phyloP scores from a whole-genome alignment of 2,113 vertebrate genomes.

The Thermophis baileyi region DNA sequence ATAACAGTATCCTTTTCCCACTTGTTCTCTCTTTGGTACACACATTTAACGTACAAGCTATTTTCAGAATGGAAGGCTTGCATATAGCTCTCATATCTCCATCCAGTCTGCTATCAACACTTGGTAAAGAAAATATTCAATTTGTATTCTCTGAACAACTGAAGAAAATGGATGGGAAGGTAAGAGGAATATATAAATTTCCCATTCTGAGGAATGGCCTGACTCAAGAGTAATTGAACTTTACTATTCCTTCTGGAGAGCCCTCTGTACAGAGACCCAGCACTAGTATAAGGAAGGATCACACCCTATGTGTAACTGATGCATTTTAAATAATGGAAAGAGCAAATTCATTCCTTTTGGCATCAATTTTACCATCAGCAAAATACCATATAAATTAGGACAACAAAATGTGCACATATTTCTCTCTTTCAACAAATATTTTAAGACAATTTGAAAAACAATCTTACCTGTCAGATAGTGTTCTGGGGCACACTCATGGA shows the following conservation, averaged over 20 bases:
- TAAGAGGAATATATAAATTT: background rate
- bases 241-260: background rate
- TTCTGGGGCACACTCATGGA: constrained; percentile 67
- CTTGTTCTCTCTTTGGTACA: background rate
- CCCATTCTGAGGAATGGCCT: background rate
- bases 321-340: background rate
- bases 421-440: constrained; percentile 70
- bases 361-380: constrained; percentile 68
- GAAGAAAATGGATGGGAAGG: background rate
- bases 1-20: background rate
- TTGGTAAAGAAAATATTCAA: background rate
- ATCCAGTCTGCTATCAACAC: background rate
- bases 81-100: background rate
- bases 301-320: background rate
- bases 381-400: constrained; percentile 74
- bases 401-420: constrained; percentile 70
- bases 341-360: constrained; percentile 60
- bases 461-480: constrained; percentile 76
- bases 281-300: constrained; percentile 5
- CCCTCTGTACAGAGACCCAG: background rate
- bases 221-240: background rate
- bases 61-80: background rate
- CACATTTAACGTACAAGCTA: background rate
- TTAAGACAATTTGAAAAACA: constrained; percentile 81
- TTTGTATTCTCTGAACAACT: background rate